phyloP scores from a whole-genome alignment of 1,140 invertebrate genomes.

The Steinernema feltiae region DNA sequence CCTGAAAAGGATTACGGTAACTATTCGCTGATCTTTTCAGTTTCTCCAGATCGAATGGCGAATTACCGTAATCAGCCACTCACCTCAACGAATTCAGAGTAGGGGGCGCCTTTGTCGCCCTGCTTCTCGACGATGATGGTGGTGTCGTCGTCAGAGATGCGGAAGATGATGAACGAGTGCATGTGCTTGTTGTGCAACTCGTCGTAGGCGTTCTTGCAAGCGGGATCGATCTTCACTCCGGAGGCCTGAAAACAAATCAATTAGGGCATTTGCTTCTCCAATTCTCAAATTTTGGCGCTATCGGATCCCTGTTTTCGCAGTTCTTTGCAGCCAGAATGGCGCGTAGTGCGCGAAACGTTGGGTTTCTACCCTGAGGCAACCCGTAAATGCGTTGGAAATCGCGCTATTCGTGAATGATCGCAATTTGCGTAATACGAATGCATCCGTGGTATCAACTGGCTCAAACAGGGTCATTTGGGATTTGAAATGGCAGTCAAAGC shows the following conservation, averaged over 20 bases:
- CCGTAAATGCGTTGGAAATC: too few relatives aligned
- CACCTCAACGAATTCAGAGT: conserved; percentile 56
- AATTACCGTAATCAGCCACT: neutral
- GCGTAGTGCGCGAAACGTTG: too few relatives aligned
- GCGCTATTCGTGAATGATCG: too few relatives aligned
- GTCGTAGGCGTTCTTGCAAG: conserved; percentile 56
- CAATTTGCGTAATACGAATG: too few relatives aligned
- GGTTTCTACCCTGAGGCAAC: too few relatives aligned
- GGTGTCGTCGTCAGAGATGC: conserved; percentile 54
- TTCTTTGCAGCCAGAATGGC: too few relatives aligned
- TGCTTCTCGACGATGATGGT: conserved; percentile 58
- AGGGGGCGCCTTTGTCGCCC: conserved; percentile 55
- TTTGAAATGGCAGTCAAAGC: too few relatives aligned
- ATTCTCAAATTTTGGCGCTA: too few relatives aligned
- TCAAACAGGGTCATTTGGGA: too few relatives aligned
- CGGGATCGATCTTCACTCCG: conserved; percentile 55
- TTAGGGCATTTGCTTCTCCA: neutral
- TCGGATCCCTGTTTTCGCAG: neutral
- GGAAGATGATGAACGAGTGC: conserved; percentile 55
- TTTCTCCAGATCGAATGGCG: neutral
- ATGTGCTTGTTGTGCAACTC: conserved; percentile 54
- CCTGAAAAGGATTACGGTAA: too few relatives aligned
- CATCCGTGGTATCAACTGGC: too few relatives aligned
- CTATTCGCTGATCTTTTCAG: too few relatives aligned
- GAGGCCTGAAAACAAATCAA: conserved; percentile 42